Evolutionary conservation across 2,888 invertebrate species (phyloP), one percentile per base, ranked within the genome.

Genomic region (Dione vanillae): DNA sequence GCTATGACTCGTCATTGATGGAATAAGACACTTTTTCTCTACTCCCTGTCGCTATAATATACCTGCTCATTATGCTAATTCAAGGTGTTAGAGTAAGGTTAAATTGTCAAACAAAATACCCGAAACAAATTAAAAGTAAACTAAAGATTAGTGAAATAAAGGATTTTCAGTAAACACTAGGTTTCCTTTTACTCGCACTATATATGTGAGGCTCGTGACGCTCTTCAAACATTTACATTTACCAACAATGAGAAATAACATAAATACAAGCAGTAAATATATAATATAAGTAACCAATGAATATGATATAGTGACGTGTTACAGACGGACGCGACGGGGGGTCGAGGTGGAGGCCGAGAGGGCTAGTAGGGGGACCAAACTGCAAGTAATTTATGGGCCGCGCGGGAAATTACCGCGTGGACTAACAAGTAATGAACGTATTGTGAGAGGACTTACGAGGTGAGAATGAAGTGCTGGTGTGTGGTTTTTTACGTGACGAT

Each of bases 351-450:
- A 58, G 51, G 49, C 2, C 19, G 16, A 49, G 52, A 37, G 49
- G 40, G 68, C n/a, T 10, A 19, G 62, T 49, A 5, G 62, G 49
- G 58, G 64, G 65, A 61, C 67, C 69, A 62, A 69, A 71, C 47
- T 67, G 73, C 61, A 65, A 69, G 77, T 79, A 80, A 82, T 81
- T 77, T 81, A 82, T 79, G 78, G 75, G 77, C 76, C 80, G 73
- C 76, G 75, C 78, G 82, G 82, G 82, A 82, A 82, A 82, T 82
- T 82, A 82, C 76, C 75, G 71, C 74, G 76, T 65, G 74, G 74
- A 76, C 76, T 74, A 72, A 67, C 69, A 69, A 74, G 75, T 78
- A 77, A 79, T 79, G 77, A 79, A 77, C 73, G 74, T 75, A 77
- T 75, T 78, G 78, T 76, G 70, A 70, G 73, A 69, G 68, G 72